Evolutionary conservation across 1,140 invertebrate genomes (phyloP).

Genomic region (Lepidurus arcticus): DNA sequence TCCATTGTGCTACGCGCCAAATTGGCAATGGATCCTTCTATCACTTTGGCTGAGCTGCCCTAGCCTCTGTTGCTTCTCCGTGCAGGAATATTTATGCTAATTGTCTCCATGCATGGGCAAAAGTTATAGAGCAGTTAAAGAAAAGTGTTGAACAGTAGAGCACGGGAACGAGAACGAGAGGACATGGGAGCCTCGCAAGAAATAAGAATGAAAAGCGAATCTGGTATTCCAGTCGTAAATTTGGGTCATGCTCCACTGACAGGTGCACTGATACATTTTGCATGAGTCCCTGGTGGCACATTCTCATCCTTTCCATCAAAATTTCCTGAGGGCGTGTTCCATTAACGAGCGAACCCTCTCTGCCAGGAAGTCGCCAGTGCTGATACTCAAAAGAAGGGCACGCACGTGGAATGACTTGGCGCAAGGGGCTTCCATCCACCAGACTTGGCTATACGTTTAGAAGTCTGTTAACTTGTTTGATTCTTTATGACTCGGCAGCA

Average conservation of each 20-base stretch:
- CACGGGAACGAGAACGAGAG: background rate
- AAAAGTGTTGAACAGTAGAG: slow-evolving; percentile 16
- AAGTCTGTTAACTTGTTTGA: slow-evolving; percentile 2
- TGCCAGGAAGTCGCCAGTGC: slow-evolving; percentile 17
- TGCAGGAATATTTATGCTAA: slow-evolving; percentile 16
- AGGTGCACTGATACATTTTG: slow-evolving; percentile 21
- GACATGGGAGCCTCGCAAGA: background rate
- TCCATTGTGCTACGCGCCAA: background rate
- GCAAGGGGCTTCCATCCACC: background rate
- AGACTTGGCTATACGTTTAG: background rate
- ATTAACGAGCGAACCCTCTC: background rate
- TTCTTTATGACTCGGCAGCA: background rate
- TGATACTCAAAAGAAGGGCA: background rate
- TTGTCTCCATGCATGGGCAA: slow-evolving; percentile 4
- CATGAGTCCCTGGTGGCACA: slow-evolving; percentile 20
- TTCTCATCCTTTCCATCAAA: slow-evolving; percentile 22
- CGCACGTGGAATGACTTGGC: slow-evolving; percentile 14
- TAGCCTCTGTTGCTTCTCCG: background rate
- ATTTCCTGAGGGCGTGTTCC: slow-evolving; percentile 16
- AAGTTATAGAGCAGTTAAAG: slow-evolving; percentile 20
- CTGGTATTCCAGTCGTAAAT: slow-evolving; percentile 21
- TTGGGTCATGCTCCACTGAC: slow-evolving; percentile 8
- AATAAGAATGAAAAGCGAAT: slow-evolving; percentile 6
- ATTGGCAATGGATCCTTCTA: background rate
- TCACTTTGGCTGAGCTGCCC: background rate